These are phyloP conservation scores for Melipona beecheii DNA, from an alignment of 2,888 invertebrate species.

Conservation along the genomic window DNA sequence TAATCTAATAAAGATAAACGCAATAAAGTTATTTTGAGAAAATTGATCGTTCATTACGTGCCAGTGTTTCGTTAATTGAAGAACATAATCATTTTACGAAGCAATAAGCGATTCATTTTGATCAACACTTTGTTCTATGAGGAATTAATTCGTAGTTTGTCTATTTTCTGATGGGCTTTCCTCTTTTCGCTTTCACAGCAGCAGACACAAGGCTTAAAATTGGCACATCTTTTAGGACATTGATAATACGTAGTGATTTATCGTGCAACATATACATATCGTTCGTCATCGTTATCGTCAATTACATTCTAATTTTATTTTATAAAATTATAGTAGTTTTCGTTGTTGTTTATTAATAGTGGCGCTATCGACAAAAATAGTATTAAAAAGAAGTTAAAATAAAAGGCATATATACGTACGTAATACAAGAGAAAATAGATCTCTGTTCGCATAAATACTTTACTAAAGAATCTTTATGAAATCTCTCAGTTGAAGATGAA, in stretches of 20 bases:
- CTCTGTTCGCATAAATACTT: too few species aligned
- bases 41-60: conserved; percentile 11
- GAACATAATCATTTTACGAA: not conserved
- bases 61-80: not conserved
- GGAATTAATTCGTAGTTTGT: not conserved
- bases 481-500: too few species aligned
- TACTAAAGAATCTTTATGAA: too few species aligned
- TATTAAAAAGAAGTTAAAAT: not conserved
- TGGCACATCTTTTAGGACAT: not conserved
- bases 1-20: conserved; percentile 51
- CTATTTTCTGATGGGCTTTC: not conserved
- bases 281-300: not conserved
- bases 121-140: not conserved
- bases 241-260: not conserved
- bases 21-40: not conserved
- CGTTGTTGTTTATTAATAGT: not conserved
- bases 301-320: not conserved
- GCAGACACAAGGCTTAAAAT: not conserved
- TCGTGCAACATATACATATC: not conserved
- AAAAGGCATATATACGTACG: too few species aligned
- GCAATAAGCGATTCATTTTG: not conserved
- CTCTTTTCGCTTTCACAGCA: not conserved
- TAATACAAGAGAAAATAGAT: too few species aligned
- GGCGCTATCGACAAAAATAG: not conserved
- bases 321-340: not conserved